These are phyloP conservation scores for Trichonephila clavipes DNA, from an alignment of 1,140 invertebrate species.

Conservation along the genomic window DNA sequence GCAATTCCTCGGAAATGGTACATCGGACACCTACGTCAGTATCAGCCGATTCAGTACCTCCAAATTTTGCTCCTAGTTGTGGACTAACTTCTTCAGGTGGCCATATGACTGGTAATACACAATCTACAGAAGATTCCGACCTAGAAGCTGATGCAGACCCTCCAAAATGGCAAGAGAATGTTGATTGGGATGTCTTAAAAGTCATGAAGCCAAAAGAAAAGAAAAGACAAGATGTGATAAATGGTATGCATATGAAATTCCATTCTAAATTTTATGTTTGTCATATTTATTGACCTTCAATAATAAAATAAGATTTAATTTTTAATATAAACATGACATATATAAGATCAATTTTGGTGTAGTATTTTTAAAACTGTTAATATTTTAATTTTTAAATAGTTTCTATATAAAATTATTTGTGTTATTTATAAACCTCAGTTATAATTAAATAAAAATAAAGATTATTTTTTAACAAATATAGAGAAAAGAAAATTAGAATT, in stretches of 20 bases:
- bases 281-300: too few relatives aligned
- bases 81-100: constrained; percentile 51
- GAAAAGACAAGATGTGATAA: constrained; percentile 98
- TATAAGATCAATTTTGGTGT: too few relatives aligned
- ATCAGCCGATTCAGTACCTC: constrained; percentile 49
- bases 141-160: constrained; percentile 90
- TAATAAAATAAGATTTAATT: too few relatives aligned
- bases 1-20: constrained; percentile 83
- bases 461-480: too few relatives aligned
- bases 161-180: constrained; percentile 89
- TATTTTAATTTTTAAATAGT: too few relatives aligned
- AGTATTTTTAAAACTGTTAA: too few relatives aligned
- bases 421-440: too few relatives aligned
- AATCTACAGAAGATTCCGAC: constrained; percentile 85
- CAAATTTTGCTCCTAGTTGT: constrained; percentile 74
- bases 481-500: too few relatives aligned
- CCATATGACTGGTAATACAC: constrained; percentile 15
- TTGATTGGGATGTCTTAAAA: constrained; percentile 89
- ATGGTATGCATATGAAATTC: constrained; percentile 85
- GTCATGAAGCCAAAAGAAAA: constrained; percentile 88
- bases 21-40: constrained; percentile 78
- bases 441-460: too few relatives aligned
- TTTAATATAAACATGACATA: too few relatives aligned
- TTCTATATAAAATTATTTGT: too few relatives aligned
- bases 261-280: too few relatives aligned